These are phyloP conservation scores for Nesoenas mayeri DNA, from an alignment of 2,113 vertebrate species.

Conservation along the genomic window DNA sequence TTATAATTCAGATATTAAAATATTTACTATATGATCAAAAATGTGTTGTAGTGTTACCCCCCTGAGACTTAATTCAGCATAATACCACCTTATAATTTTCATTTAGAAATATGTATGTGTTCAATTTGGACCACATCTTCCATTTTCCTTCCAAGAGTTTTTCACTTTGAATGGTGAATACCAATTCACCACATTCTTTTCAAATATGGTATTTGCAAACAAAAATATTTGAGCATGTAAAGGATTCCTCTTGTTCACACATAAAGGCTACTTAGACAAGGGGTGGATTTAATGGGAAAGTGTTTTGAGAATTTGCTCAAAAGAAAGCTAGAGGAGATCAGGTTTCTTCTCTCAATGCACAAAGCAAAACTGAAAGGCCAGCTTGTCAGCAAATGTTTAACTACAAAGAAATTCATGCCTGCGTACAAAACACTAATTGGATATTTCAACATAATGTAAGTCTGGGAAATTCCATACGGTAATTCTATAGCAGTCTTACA, in stretches of 20 bases:
- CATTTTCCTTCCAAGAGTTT: background rate
- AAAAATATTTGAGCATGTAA: background rate
- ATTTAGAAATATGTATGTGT: background rate
- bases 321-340: conserved; percentile 78
- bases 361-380: conserved; percentile 77
- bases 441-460: conserved; percentile 56
- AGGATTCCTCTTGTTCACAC: background rate
- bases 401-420: conserved; percentile 76
- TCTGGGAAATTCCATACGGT: conserved; percentile 26
- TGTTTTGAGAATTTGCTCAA: conserved; percentile 77
- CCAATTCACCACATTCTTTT: background rate
- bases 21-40: background rate
- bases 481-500: conserved; percentile 15
- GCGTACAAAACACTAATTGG: conserved; percentile 65
- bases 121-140: background rate
- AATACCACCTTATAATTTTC: background rate
- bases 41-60: background rate
- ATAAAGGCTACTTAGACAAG: conserved; percentile 68
- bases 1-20: conserved; percentile 47
- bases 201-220: background rate
- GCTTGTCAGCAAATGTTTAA: conserved; percentile 84
- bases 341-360: conserved; percentile 73
- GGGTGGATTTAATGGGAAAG: conserved; percentile 77
- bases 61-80: background rate
- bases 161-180: background rate